Percentiles rank a stretch among this genome's conserved stretches.
phyloP scores from a whole-genome alignment of 2,113 vertebrate genomes.

The Cochlearius cochlearius region DNA sequence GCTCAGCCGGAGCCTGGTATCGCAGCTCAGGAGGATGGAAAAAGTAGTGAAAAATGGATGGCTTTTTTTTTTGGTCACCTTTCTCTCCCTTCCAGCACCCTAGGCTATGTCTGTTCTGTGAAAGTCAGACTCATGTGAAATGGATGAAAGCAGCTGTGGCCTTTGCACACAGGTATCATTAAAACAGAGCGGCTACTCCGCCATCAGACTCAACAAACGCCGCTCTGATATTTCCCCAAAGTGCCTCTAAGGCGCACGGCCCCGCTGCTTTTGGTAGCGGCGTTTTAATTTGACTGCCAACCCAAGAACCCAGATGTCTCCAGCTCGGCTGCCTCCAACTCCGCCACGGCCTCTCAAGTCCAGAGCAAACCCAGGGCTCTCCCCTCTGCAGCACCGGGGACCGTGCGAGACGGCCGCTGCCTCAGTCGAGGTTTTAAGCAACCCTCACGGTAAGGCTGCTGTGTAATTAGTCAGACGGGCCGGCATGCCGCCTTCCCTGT shows the following conservation, averaged over 20 bases:
- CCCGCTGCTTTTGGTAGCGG: accelerated
- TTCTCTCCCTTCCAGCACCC: slow-evolving; percentile 19
- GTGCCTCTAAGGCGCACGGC: not conserved
- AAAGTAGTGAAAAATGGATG: not conserved
- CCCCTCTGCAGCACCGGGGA: accelerated
- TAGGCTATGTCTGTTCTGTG: slow-evolving; percentile 55
- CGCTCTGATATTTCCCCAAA: not conserved
- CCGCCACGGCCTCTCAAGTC: not conserved
- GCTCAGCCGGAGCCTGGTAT: not conserved
- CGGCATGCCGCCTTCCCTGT: not conserved
- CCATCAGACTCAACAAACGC: not conserved
- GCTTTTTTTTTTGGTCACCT: not conserved
- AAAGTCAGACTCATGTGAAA: slow-evolving; percentile 50
- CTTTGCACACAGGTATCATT: slow-evolving; percentile 54
- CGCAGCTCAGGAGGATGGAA: not conserved
- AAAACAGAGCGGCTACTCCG: not conserved
- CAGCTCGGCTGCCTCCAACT: not conserved
- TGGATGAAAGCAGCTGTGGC: slow-evolving; percentile 37
- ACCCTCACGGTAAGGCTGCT: not conserved
- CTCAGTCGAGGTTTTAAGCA: not conserved
- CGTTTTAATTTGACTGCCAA: not conserved
- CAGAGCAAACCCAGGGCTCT: not conserved
- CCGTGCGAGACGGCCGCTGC: accelerated
- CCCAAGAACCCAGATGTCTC: not conserved
- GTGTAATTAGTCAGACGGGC: accelerated